Conservation (phyloP, 2,113 vertebrate genomes). For the Athene noctua region DNA sequence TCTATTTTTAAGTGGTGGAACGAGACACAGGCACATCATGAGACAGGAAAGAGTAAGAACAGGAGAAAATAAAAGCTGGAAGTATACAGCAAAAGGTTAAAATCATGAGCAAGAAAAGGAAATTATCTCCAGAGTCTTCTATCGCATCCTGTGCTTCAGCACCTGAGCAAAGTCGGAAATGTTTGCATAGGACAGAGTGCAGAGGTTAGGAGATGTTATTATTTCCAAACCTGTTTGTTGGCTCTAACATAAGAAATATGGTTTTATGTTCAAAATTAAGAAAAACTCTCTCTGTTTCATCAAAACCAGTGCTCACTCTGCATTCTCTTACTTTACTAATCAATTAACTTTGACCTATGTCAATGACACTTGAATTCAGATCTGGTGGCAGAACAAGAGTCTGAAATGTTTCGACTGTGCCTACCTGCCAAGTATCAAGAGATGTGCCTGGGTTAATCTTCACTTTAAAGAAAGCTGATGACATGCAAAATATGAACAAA, state of each 20-base stretch:
- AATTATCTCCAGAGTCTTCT: conserved; percentile 16
- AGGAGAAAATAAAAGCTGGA: conserved; percentile 36
- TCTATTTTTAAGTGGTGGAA: conserved; percentile 35
- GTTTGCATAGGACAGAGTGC: background rate
- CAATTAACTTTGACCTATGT: background rate
- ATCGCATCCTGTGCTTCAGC: background rate
- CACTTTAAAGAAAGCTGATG: background rate
- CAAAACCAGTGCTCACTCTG: background rate
- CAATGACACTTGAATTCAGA: background rate
- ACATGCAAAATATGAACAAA: background rate
- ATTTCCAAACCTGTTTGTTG: background rate
- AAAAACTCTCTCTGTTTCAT: background rate
- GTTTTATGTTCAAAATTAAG: background rate
- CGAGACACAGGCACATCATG: background rate
- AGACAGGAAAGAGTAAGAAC: conserved; percentile 36
- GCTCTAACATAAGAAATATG: background rate
- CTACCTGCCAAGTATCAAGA: background rate
- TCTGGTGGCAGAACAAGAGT: background rate
- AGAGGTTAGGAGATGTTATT: background rate
- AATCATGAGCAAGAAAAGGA: conserved; percentile 24
- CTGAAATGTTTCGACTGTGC: background rate
- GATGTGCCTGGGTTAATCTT: background rate
- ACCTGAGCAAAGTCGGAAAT: conserved; percentile 1
- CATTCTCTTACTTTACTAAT: background rate
- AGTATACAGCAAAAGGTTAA: background rate